A percentile compares a stretch with the other conserved stretches of the same genome.
Evolutionary conservation across 2,113 vertebrate species (phyloP).

Genomic region (Dasypus novemcinctus): DNA sequence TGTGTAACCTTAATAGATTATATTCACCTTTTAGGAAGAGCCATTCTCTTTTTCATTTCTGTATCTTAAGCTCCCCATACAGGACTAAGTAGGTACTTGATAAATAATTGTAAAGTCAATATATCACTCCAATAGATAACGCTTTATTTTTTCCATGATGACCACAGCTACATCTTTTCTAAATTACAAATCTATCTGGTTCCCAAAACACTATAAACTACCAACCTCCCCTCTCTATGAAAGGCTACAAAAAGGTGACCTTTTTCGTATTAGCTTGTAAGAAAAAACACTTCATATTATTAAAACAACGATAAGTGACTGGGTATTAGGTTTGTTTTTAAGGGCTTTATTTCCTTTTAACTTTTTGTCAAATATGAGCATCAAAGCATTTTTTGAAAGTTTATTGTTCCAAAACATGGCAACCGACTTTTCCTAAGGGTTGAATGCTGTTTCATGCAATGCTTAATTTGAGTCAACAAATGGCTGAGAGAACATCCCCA

Average conservation of each 20-base stretch:
- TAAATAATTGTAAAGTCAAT: not conserved
- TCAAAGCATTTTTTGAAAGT: slow-evolving; percentile 65
- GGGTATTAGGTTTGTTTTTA: slow-evolving; percentile 60
- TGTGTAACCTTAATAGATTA: not conserved
- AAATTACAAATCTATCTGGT: not conserved
- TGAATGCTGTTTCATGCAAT: slow-evolving; percentile 25
- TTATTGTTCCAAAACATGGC: slow-evolving; percentile 60
- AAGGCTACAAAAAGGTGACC: slow-evolving; percentile 17
- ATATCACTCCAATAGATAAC: not conserved
- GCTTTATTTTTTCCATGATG: not conserved
- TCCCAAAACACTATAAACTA: not conserved
- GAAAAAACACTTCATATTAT: slow-evolving; percentile 21
- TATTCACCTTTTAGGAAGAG: not conserved
- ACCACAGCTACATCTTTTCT: not conserved
- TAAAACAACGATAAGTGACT: slow-evolving; percentile 39
- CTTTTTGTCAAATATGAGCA: slow-evolving; percentile 60
- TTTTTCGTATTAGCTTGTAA: slow-evolving; percentile 11
- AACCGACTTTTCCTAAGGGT: slow-evolving; percentile 59
- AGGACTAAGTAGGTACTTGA: not conserved
- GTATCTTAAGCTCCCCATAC: not conserved
- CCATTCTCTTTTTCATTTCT: not conserved
- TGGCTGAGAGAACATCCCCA: slow-evolving; percentile 7
- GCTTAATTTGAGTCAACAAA: slow-evolving; percentile 61
- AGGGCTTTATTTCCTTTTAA: slow-evolving; percentile 54
- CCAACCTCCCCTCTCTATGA: not conserved